These are phyloP conservation scores for Dromas ardeola DNA, from an alignment of 2,113 vertebrate genomes.

Conservation along the genomic window DNA sequence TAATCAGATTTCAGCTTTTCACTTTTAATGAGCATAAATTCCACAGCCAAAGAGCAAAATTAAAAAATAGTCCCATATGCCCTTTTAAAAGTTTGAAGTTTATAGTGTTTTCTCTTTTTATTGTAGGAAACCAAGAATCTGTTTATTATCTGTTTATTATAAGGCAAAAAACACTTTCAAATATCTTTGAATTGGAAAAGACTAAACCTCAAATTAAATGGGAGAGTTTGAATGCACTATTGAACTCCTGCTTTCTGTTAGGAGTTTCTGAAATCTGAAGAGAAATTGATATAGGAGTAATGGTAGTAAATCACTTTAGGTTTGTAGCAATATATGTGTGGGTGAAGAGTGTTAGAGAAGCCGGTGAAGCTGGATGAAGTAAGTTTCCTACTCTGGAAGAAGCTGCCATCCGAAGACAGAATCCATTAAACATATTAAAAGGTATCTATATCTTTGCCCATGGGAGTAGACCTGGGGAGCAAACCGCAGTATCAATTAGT, in stretches of 20 bases:
- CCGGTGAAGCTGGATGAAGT: background rate
- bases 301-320: background rate
- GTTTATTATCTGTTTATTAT: conserved; percentile 66
- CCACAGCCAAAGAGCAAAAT: conserved; percentile 46
- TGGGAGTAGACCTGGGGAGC: background rate
- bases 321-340: background rate
- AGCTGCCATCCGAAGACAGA: background rate
- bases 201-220: background rate
- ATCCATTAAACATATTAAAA: background rate
- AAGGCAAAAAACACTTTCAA: conserved; percentile 22
- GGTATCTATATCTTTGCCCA: background rate
- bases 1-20: conserved; percentile 21
- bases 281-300: background rate
- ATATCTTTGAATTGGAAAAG: background rate
- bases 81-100: conserved; percentile 20
- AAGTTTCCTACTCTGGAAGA: background rate
- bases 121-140: conserved; percentile 45
- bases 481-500: background rate
- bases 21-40: conserved; percentile 37
- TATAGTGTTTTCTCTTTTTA: conserved; percentile 42
- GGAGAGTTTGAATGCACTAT: background rate
- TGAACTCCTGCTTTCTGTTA: background rate
- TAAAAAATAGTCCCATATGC: conserved; percentile 13
- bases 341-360: background rate
- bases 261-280: background rate